A percentile compares a stretch with the other conserved stretches of the same genome.
Evolutionary conservation across 2,888 invertebrate species (phyloP).

Genomic region (Bursaphelenchus okinawaensis): DNA sequence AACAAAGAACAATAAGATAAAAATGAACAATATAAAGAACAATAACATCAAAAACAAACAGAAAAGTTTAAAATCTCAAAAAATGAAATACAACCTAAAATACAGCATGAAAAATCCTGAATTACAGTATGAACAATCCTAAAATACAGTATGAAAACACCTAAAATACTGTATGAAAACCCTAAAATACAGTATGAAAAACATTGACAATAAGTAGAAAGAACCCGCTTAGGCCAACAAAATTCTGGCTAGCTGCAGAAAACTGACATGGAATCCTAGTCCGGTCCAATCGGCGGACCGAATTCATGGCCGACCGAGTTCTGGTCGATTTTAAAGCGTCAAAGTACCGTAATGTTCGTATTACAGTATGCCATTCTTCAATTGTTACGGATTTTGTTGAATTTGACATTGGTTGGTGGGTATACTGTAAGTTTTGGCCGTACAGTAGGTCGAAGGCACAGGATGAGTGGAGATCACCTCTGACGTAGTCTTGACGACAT

Average conservation of each 20-base stretch:
- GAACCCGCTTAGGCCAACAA: not conserved
- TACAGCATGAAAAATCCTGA: too few relatives aligned
- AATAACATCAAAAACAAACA: too few relatives aligned
- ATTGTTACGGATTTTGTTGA: not conserved
- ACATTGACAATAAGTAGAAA: too few relatives aligned
- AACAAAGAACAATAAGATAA: too few relatives aligned
- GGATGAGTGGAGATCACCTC: not conserved
- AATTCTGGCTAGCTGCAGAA: not conserved
- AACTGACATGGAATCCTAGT: not conserved
- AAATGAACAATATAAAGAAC: too few relatives aligned
- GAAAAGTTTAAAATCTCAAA: too few relatives aligned
- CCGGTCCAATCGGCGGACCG: not conserved
- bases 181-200: too few relatives aligned
- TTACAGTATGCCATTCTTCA: not conserved
- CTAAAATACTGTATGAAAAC: too few relatives aligned
- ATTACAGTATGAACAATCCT: too few relatives aligned
- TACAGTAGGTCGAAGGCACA: constrained; percentile 3
- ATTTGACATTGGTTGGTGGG: not conserved
- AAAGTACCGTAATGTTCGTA: constrained; percentile 1
- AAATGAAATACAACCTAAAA: too few relatives aligned
- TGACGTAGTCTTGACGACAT: constrained; percentile 2
- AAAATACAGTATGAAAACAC: too few relatives aligned
- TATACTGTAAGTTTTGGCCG: not conserved
- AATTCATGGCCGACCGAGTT: not conserved
- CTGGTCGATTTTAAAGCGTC: constrained; percentile 1